phyloP scores from a whole-genome alignment of 2,113 vertebrate species.

The Ptychochromis oligacanthus region DNA sequence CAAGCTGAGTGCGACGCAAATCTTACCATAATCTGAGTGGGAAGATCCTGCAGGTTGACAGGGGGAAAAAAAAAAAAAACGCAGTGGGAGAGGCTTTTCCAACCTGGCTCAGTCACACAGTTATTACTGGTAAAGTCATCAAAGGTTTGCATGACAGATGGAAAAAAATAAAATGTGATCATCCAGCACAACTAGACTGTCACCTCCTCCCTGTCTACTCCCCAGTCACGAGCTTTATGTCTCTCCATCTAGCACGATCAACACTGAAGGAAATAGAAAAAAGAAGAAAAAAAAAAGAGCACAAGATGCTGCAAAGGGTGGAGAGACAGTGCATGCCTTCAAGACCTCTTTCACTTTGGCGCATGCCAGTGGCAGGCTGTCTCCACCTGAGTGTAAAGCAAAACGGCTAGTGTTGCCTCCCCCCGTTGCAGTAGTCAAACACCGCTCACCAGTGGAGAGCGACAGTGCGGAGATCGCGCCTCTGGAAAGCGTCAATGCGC shows the following conservation, averaged over 20 bases:
- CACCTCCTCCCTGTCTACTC: constrained; percentile 32
- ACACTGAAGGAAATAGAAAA: constrained; percentile 45
- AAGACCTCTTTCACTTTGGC: constrained; percentile 27
- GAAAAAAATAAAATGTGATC: constrained; percentile 17
- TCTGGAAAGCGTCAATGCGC: constrained; percentile 72
- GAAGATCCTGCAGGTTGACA: constrained; percentile 48
- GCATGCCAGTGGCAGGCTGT: constrained; percentile 26
- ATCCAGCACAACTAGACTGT: constrained; percentile 28
- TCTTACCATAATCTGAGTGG: constrained; percentile 64
- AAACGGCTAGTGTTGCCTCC: background rate
- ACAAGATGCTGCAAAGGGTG: constrained; percentile 22
- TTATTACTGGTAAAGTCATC: constrained; percentile 30
- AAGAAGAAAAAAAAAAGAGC: background rate
- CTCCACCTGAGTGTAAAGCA: background rate
- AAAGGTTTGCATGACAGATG: constrained; percentile 38
- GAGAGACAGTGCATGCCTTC: constrained; percentile 25
- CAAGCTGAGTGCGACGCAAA: background rate
- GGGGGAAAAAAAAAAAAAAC: background rate
- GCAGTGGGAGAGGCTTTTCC: constrained; percentile 11
- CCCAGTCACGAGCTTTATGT: constrained; percentile 22
- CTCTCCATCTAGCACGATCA: constrained; percentile 33
- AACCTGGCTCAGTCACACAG: constrained; percentile 27
- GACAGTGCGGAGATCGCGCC: constrained; percentile 47
- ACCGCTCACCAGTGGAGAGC: constrained; percentile 33
- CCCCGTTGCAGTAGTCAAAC: constrained; percentile 41